These are phyloP conservation scores for Drosophila ercepeae DNA, from an alignment of 1,140 invertebrate species.

Conservation along the genomic window DNA sequence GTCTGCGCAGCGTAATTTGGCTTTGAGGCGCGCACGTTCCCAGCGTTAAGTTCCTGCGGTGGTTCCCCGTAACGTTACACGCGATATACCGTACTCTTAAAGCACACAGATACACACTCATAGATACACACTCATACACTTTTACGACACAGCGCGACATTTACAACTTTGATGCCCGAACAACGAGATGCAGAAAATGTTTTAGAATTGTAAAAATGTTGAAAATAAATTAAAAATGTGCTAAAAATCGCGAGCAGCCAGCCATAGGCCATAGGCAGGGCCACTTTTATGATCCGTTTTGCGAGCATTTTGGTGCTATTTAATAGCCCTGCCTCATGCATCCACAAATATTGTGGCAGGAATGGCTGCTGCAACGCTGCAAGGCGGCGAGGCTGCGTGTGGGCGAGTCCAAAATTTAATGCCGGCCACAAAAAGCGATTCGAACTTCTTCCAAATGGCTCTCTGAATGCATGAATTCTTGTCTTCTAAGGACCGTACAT, in stretches of 20 bases:
- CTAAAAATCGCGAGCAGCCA: constrained; percentile 60
- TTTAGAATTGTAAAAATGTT: constrained; percentile 77
- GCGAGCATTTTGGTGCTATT: constrained; percentile 63
- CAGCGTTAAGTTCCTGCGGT: constrained; percentile 44
- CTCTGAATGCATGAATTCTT: constrained; percentile 8
- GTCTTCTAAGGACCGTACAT: neutral
- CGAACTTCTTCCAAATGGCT: constrained; percentile 16
- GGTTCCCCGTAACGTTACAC: constrained; percentile 57
- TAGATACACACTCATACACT: no score
- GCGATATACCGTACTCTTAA: constrained; percentile 38
- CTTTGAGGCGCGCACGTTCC: constrained; percentile 75
- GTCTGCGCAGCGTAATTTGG: constrained; percentile 79
- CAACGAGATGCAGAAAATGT: constrained; percentile 50
- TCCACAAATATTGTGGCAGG: neutral
- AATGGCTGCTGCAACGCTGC: no score
- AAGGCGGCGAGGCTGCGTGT: constrained; percentile 26
- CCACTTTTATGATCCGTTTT: constrained; percentile 45
- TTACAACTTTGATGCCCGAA: constrained; percentile 81
- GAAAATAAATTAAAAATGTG: constrained; percentile 80
- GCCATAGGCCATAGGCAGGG: constrained; percentile 18
- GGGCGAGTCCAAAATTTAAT: constrained; percentile 38
- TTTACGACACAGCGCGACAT: constrained; percentile 79
- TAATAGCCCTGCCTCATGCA: constrained; percentile 33
- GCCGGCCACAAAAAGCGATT: constrained; percentile 39
- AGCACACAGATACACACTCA: constrained; percentile 6